Evolutionary conservation across 1,140 invertebrate species (phyloP).

Genomic region (Zaprionus kolodkinae): DNA sequence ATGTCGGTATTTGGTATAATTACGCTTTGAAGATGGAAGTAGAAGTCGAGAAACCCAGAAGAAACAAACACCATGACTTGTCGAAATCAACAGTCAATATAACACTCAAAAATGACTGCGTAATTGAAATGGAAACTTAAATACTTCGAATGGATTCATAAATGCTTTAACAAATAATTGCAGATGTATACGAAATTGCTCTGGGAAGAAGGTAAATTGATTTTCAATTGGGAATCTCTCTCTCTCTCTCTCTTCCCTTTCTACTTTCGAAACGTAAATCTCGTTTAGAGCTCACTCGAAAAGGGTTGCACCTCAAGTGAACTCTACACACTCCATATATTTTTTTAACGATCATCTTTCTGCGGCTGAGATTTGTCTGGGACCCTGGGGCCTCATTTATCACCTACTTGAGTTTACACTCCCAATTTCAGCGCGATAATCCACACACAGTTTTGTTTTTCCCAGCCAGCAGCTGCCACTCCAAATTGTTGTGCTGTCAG

Average conservation of each 20-base stretch:
- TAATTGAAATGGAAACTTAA: slow-evolving; percentile 31
- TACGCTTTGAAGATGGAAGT: slow-evolving; percentile 6
- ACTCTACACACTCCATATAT: neutral
- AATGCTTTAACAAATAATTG: neutral
- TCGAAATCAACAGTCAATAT: slow-evolving; percentile 29
- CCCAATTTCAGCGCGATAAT: slow-evolving; percentile 29
- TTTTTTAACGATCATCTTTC: neutral
- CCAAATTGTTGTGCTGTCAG: neutral
- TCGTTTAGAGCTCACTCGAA: slow-evolving; percentile 1
- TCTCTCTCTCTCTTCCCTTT: neutral
- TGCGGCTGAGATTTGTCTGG: neutral
- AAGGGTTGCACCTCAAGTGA: slow-evolving; percentile 5
- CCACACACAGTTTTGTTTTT: slow-evolving; percentile 11
- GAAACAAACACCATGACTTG: slow-evolving; percentile 53
- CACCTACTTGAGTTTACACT: slow-evolving; percentile 27
- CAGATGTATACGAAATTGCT: neutral
- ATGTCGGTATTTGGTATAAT: neutral
- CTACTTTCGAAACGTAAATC: slow-evolving; percentile 6
- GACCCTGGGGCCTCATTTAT: slow-evolving; percentile 24
- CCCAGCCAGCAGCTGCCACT: slow-evolving; percentile 29
- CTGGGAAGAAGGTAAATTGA: neutral
- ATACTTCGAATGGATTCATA: neutral
- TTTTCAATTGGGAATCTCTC: neutral
- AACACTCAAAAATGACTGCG: no score
- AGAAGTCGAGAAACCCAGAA: neutral